Conservation (phyloP, 2,797 vertebrate genomes). For the Phrynocephalus vlangalii region DNA sequence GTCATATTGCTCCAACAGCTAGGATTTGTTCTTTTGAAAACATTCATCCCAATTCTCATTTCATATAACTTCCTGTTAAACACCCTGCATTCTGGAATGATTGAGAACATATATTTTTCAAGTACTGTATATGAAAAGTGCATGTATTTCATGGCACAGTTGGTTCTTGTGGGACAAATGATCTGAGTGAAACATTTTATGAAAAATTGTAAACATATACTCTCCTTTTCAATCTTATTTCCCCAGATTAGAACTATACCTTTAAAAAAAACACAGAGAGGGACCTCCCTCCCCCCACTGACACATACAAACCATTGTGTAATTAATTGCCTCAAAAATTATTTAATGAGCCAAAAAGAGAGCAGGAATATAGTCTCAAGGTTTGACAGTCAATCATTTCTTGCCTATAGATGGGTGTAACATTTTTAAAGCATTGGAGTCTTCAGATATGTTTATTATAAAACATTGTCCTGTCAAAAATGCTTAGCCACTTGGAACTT, state of each 20-base stretch:
- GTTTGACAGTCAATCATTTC: slow-evolving; percentile 34
- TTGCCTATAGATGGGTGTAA: slow-evolving; percentile 60
- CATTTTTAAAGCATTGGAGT: slow-evolving; percentile 56
- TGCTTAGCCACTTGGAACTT: slow-evolving; percentile 55
- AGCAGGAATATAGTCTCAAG: background rate
- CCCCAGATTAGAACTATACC: slow-evolving; percentile 32
- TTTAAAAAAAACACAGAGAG: slow-evolving; percentile 24
- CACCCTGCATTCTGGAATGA: too few relatives aligned
- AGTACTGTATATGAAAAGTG: background rate
- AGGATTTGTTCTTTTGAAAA: too few relatives aligned
- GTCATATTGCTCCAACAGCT: too few relatives aligned
- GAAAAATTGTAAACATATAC: background rate
- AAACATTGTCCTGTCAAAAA: slow-evolving; percentile 63
- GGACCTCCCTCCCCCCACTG: too few relatives aligned
- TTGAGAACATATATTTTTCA: too few relatives aligned
- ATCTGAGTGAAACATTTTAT: background rate
- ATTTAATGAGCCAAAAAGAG: slow-evolving; percentile 41
- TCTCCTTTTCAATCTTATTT: slow-evolving; percentile 5
- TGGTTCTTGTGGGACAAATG: background rate
- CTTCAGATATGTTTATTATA: slow-evolving; percentile 60
- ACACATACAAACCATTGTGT: background rate
- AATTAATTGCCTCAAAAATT: slow-evolving; percentile 15
- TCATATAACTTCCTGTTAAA: too few relatives aligned
- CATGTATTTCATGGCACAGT: background rate
- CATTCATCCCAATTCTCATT: too few relatives aligned